A percentile compares a stretch with the other conserved stretches of the same genome.
phyloP scores from a whole-genome alignment of 2,113 vertebrate genomes.

The Bubo bubo region DNA sequence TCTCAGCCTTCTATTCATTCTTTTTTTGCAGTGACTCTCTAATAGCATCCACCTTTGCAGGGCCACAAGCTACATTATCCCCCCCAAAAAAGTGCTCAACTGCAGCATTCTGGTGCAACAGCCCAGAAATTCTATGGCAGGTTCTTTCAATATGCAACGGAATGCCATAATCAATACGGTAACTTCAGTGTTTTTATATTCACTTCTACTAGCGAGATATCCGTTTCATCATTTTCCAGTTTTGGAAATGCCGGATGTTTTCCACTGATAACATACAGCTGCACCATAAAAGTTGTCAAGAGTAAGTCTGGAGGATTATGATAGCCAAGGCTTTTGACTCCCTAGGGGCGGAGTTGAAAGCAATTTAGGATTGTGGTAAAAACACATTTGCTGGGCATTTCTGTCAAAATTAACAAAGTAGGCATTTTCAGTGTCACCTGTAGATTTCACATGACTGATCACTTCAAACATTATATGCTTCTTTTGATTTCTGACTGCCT shows the following conservation, averaged over 20 bases:
- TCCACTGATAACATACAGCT: conserved; percentile 39
- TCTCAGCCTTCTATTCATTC: background rate
- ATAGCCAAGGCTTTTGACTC: conserved; percentile 21
- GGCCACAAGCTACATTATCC: background rate
- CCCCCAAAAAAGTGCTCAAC: background rate
- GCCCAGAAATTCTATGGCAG: background rate
- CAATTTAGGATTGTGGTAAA: background rate
- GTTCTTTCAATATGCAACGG: background rate
- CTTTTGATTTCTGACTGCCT: background rate
- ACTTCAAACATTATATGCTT: background rate
- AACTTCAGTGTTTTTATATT: background rate
- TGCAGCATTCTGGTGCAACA: background rate
- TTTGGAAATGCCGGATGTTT: conserved; percentile 36
- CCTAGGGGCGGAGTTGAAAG: background rate
- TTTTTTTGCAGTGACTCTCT: background rate
- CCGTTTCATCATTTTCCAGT: background rate
- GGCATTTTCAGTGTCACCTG: background rate
- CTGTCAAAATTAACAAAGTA: background rate
- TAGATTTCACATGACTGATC: background rate
- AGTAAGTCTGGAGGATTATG: background rate
- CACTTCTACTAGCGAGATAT: background rate
- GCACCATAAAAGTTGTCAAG: background rate
- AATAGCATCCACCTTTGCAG: background rate
- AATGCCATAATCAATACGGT: background rate
- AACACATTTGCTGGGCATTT: background rate